Base-by-base conservation (phyloP, 2,888 invertebrate genomes). In the Tiphia femorata region DNA sequence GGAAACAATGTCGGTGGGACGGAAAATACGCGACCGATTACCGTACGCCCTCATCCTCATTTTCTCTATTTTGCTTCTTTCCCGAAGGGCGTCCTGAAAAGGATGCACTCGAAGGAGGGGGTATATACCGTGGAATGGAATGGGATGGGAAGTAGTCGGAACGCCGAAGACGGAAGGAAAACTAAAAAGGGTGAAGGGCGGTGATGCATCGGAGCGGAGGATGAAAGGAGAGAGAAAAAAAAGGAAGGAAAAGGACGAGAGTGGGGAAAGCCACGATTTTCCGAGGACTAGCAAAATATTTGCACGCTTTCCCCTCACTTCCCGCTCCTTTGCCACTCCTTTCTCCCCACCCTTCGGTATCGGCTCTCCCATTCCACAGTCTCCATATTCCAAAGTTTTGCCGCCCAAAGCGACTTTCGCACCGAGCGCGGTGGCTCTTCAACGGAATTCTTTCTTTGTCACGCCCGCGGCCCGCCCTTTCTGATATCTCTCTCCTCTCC, bases 221-320 rank as follows among this genome's bases (percentile, higher is more conserved):
- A n/a, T 21, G 27, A 19, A 35, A 35, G 30, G 35, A 40, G 40
- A 27, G 37, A 49, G 51, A 16, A 33, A 38, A 40, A 51, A 46
- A 17, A 25, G 7, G 50, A 43, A 47, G 35, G 42, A 52, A 25
- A 25, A 25, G 6, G n/a, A 20, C 7, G 33, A 21, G 20, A 33
- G 35, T 21, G 25, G 46, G 30, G 38, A 37, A 40, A 37, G 42
- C 21, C 52, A 52, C 64, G 58, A 55, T 67, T 70, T 70, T 70
- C 67, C 62, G 37, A 51, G 51, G 55, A 42, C 53, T 63, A 63
- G 65, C 63, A 67, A 70, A 72, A 70, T 72, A 72, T 70, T 70
- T 70, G 69, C 69, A 57, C 69, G 55, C 47, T 58, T 38, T 56
- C 61, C 49, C 44, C 27, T 42, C 30, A 20, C 12, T 14, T 20